These are phyloP conservation scores for Hydropotes inermis DNA, from an alignment of 2,113 vertebrate genomes.

Conservation along the genomic window DNA sequence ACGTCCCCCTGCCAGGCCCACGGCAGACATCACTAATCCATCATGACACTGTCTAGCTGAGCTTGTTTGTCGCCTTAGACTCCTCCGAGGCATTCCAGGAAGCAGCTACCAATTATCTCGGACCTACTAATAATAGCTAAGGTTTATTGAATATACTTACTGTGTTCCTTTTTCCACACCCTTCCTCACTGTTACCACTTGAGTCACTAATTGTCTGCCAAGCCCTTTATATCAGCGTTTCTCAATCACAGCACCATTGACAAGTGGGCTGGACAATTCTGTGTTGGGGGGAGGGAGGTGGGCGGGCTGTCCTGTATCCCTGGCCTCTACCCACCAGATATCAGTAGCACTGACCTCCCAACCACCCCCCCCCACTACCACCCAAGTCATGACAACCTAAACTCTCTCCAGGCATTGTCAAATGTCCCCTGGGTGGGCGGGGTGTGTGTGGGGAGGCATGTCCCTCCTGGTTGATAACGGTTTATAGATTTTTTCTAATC, in stretches of 20 bases:
- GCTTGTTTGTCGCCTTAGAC: not conserved
- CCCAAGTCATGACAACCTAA: not conserved
- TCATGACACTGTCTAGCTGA: conserved; percentile 45
- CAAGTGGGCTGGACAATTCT: not conserved
- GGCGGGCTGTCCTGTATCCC: not conserved
- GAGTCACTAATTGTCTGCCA: not conserved
- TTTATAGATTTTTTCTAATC: not conserved
- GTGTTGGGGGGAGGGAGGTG: too few relatives aligned
- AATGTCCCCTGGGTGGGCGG: not conserved
- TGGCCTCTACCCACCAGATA: not conserved
- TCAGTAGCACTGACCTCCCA: not conserved
- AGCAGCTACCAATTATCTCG: not conserved
- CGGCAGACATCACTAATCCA: conserved; percentile 72
- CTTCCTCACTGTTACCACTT: not conserved
- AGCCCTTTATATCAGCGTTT: not conserved
- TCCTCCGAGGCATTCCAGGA: not conserved
- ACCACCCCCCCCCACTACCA: not conserved
- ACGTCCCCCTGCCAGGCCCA: conserved; percentile 42
- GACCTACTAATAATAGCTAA: not conserved
- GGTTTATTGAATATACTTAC: not conserved
- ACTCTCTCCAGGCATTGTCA: not conserved
- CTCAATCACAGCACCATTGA: not conserved
- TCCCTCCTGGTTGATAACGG: not conserved
- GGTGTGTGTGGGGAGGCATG: not conserved
- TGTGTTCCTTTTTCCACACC: not conserved